Conservation (phyloP, 1,140 invertebrate genomes). For the Solen grandis region DNA sequence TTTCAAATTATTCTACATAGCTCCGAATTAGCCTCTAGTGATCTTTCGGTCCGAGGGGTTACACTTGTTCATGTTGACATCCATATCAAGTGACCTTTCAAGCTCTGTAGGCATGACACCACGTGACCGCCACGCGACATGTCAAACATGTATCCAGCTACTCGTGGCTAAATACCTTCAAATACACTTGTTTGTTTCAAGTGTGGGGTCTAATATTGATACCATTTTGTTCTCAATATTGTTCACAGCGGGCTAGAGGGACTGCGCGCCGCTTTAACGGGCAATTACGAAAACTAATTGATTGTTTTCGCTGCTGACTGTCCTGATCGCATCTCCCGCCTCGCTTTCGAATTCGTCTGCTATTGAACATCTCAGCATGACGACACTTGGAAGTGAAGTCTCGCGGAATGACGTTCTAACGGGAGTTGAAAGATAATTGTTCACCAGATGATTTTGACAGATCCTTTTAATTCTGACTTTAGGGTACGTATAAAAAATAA, state of each 20-base stretch:
- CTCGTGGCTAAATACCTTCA: slow-evolving; percentile 11
- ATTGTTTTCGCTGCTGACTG: slow-evolving; percentile 13
- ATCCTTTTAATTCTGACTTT: slow-evolving; percentile 40
- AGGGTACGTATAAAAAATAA: slow-evolving; percentile 40
- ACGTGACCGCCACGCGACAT: slow-evolving; percentile 50
- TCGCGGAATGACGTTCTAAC: slow-evolving; percentile 51
- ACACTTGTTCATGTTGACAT: too few species aligned
- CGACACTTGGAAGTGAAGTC: slow-evolving; percentile 52
- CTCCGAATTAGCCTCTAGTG: too few species aligned
- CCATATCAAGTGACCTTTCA: too few species aligned
- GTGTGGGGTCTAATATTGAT: slow-evolving; percentile 41
- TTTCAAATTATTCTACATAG: too few species aligned
- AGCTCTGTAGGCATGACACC: not conserved
- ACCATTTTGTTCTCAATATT: slow-evolving; percentile 35
- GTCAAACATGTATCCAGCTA: slow-evolving; percentile 8
- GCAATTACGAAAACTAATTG: slow-evolving; percentile 46
- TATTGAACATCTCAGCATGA: slow-evolving; percentile 10
- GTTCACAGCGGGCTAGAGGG: slow-evolving; percentile 8
- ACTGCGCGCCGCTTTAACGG: slow-evolving; percentile 17
- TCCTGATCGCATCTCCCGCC: slow-evolving; percentile 5
- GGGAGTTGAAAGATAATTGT: slow-evolving; percentile 46
- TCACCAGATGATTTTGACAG: slow-evolving; percentile 47
- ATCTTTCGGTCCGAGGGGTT: too few species aligned
- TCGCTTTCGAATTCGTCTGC: slow-evolving; percentile 38
- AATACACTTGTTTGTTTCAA: slow-evolving; percentile 31